A percentile compares a stretch with the other conserved stretches of the same genome.
Evolutionary conservation across 2,888 invertebrate species (phyloP).

Genomic region (Coenonympha arcania): DNA sequence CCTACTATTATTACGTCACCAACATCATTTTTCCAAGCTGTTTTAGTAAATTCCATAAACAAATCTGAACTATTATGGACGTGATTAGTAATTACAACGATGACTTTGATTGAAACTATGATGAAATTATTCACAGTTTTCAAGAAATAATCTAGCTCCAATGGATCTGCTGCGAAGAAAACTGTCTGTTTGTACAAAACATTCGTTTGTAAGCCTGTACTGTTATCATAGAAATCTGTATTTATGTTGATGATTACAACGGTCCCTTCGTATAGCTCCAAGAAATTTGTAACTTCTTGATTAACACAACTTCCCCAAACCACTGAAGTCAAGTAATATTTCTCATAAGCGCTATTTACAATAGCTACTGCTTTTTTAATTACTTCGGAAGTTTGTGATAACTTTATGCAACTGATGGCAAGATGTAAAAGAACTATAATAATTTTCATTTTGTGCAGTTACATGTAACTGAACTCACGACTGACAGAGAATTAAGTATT

Average conservation of each 20-base stretch:
- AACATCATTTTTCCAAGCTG: conserved; percentile 43
- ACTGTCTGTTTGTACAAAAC: conserved; percentile 39
- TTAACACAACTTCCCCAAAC: conserved; percentile 35
- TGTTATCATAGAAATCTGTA: conserved; percentile 23
- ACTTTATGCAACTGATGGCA: background rate
- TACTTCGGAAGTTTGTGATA: conserved; percentile 25
- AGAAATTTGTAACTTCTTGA: conserved; percentile 32
- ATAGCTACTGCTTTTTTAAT: conserved; percentile 34
- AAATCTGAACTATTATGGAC: too few relatives aligned
- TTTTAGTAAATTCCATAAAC: conserved; percentile 31
- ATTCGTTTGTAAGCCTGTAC: conserved; percentile 18
- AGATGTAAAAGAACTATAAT: conserved; percentile 9
- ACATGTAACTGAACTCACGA: background rate
- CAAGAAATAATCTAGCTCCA: conserved; percentile 38
- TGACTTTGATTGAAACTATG: conserved; percentile 35
- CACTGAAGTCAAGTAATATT: conserved; percentile 34
- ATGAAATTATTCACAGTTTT: conserved; percentile 32
- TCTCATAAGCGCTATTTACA: conserved; percentile 36
- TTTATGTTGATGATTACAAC: conserved; percentile 31
- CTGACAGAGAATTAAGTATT: too few relatives aligned
- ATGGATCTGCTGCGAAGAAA: conserved; percentile 34
- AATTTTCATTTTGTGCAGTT: background rate
- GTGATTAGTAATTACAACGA: conserved; percentile 34
- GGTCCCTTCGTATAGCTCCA: conserved; percentile 34
- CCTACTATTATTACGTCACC: conserved; percentile 43